Conservation (phyloP, 2,888 invertebrate genomes). For the Anoncus sp. region DNA sequence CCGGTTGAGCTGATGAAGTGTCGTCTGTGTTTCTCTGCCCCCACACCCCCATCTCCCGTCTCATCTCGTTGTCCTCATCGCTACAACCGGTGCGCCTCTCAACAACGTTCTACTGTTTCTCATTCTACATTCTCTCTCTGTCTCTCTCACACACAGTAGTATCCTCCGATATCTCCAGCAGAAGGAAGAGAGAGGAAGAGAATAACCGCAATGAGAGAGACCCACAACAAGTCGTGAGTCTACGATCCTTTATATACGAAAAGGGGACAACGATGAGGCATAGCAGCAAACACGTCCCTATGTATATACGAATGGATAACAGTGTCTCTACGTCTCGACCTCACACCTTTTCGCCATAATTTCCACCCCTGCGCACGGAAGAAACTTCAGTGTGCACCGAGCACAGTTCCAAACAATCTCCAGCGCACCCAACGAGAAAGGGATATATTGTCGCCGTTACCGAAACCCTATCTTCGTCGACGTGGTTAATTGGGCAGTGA, state of each 20-base stretch:
- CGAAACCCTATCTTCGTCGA: conserved; percentile 75
- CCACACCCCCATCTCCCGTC: too few species aligned
- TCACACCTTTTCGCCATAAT: conserved; percentile 66
- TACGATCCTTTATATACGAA: conserved; percentile 1
- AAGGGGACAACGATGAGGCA: neutral
- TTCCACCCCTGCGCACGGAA: conserved; percentile 46
- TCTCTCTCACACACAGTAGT: too few species aligned
- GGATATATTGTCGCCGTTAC: conserved; percentile 78
- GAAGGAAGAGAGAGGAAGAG: neutral
- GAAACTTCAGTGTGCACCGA: conserved; percentile 48
- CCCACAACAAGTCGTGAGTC: conserved; percentile 2
- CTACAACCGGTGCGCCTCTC: conserved; percentile 6
- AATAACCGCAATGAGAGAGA: conserved; percentile 13
- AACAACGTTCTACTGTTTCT: conserved; percentile 45
- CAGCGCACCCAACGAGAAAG: conserved; percentile 48
- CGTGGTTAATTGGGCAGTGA: conserved; percentile 68
- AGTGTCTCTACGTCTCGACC: conserved; percentile 69
- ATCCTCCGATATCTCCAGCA: conserved; percentile 7
- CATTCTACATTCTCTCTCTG: conserved; percentile 33
- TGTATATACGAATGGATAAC: neutral
- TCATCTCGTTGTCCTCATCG: conserved; percentile 42
- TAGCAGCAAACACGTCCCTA: neutral
- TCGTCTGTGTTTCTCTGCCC: conserved; percentile 74
- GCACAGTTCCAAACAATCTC: conserved; percentile 35
- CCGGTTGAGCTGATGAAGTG: conserved; percentile 80